These are phyloP conservation scores for Cyanocitta stelleri DNA, from an alignment of 2,113 vertebrate species.

Conservation along the genomic window DNA sequence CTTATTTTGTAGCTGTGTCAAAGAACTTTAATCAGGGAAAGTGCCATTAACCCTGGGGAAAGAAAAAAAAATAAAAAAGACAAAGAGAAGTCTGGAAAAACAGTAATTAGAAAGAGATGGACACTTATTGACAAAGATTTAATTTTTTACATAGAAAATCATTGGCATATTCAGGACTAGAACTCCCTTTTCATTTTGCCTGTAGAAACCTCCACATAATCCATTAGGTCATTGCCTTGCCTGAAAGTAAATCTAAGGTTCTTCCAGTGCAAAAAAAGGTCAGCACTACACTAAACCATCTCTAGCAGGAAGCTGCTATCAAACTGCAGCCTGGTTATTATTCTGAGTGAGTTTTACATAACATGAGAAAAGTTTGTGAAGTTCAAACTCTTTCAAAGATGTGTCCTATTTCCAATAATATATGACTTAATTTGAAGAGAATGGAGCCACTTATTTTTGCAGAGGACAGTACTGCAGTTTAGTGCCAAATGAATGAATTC, in stretches of 20 bases:
- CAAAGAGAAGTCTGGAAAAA: neutral
- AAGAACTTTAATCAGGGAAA: neutral
- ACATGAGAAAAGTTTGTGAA: neutral
- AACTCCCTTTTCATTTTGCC: neutral
- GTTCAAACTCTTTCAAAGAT: neutral
- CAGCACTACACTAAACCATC: neutral
- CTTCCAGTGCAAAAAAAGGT: neutral
- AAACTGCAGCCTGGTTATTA: neutral
- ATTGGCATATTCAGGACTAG: neutral
- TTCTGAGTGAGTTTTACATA: neutral
- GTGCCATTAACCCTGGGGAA: neutral
- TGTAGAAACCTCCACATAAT: neutral
- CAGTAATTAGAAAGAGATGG: neutral
- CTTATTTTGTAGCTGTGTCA: neutral
- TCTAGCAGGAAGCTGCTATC: neutral
- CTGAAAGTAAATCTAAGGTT: neutral
- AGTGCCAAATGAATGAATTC: neutral
- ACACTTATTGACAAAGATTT: neutral
- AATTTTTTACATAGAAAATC: neutral
- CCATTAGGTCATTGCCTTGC: neutral
- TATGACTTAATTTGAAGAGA: neutral
- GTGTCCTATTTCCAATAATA: constrained; percentile 1
- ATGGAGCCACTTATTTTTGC: neutral
- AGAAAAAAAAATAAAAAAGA: neutral
- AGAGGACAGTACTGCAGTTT: neutral